Percentiles rank a stretch among this genome's conserved stretches.
phyloP scores from a whole-genome alignment of 2,113 vertebrate genomes.

The Bubo blakistoni region DNA sequence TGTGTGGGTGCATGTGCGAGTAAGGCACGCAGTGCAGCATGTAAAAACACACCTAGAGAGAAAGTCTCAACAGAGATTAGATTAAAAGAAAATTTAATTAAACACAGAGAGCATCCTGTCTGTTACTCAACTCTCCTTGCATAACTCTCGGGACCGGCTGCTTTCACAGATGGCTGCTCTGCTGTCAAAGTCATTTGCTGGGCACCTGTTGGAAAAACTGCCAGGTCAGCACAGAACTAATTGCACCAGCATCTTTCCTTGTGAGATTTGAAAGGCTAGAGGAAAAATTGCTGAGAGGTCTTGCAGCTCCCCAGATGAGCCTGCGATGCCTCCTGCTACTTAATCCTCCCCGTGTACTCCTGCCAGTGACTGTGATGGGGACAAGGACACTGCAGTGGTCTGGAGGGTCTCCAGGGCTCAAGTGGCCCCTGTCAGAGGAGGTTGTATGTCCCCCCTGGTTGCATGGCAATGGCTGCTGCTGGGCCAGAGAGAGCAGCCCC shows the following conservation, averaged over 20 bases:
- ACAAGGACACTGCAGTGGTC: background rate
- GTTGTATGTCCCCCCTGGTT: fast-evolving
- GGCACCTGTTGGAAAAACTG: conserved; percentile 51
- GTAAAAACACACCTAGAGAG: background rate
- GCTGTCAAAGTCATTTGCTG: conserved; percentile 38
- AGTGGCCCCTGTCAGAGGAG: background rate
- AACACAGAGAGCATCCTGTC: background rate
- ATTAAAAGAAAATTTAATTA: conserved; percentile 22
- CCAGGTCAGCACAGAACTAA: conserved; percentile 4
- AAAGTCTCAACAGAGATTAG: background rate
- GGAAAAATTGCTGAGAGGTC: background rate
- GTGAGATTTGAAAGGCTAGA: background rate
- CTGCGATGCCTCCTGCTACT: fast-evolving
- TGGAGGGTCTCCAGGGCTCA: background rate
- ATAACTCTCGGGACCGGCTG: background rate
- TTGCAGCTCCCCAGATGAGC: background rate
- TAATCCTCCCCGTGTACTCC: background rate
- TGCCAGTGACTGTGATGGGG: background rate
- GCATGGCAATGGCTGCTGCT: background rate
- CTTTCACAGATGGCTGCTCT: conserved; percentile 40
- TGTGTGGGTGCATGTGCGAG: background rate
- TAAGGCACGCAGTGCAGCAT: background rate
- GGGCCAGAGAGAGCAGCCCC: background rate
- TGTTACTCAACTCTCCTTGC: conserved; percentile 24
- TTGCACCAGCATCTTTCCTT: background rate